Conservation (phyloP, 2,113 vertebrate genomes). For the Coracopsis vasa region DNA sequence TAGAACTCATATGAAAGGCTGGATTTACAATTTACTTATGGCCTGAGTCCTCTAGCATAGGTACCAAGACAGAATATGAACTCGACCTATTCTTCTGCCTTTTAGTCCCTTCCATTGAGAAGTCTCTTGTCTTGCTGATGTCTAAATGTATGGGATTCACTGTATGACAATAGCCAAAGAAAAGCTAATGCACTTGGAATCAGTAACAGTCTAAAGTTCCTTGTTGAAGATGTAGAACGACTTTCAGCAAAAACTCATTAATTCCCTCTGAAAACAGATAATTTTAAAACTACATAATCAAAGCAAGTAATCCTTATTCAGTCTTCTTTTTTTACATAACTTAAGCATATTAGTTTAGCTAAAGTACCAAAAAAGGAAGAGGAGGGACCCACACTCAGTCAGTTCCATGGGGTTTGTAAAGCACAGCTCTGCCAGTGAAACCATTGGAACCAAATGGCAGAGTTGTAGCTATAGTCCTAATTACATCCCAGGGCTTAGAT, state of each 20-base stretch:
- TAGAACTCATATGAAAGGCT: background rate
- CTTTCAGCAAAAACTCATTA: background rate
- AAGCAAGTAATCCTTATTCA: background rate
- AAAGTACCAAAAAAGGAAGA: background rate
- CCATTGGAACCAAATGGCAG: background rate
- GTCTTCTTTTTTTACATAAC: background rate
- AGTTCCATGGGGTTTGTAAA: background rate
- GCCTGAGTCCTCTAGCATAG: background rate
- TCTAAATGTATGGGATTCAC: background rate
- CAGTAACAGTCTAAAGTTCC: background rate
- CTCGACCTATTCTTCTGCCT: background rate
- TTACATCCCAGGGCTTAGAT: background rate
- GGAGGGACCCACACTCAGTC: background rate
- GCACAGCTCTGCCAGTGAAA: background rate
- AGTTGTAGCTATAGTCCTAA: background rate
- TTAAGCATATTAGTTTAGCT: background rate
- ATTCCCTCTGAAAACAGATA: background rate
- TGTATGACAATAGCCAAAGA: background rate
- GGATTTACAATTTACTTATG: background rate
- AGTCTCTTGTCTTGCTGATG: background rate
- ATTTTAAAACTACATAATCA: background rate
- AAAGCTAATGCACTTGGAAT: background rate
- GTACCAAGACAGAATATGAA: background rate
- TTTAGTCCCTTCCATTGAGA: background rate
- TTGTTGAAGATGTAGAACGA: background rate